These are phyloP conservation scores for Dioctria linearis DNA, from an alignment of 2,888 invertebrate genomes.

Conservation along the genomic window DNA sequence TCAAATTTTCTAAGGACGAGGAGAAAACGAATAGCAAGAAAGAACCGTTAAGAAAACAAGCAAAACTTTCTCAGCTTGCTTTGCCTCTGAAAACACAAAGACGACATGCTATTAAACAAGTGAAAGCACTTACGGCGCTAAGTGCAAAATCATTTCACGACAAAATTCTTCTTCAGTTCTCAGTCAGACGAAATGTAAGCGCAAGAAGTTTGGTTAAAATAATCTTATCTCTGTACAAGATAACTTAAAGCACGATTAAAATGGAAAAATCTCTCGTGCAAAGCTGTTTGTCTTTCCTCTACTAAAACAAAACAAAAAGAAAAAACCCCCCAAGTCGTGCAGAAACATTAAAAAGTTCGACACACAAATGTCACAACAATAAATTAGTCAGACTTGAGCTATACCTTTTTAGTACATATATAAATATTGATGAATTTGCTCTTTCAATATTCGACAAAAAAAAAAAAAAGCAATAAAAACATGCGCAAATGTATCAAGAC, in stretches of 20 bases:
- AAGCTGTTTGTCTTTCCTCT: not conserved
- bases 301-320: slow-evolving; percentile 7
- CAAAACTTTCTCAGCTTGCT: slow-evolving; percentile 19
- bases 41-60: slow-evolving; percentile 19
- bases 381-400: no score
- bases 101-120: slow-evolving; percentile 35
- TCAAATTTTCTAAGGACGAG: no score
- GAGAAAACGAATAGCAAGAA: not conserved
- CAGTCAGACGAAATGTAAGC: not conserved
- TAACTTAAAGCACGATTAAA: slow-evolving; percentile 5
- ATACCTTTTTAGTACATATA: no score
- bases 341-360: slow-evolving; percentile 17
- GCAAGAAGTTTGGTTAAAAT: slow-evolving; percentile 7
- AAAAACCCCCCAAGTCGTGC: not conserved
- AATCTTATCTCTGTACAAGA: not conserved
- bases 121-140: slow-evolving; percentile 38
- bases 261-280: not conserved
- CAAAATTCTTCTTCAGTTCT: not conserved
- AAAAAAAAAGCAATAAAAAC: no score
- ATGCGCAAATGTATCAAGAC: no score
- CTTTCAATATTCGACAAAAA: slow-evolving; percentile 11
- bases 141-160: slow-evolving; percentile 38
- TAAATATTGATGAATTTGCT: not conserved
- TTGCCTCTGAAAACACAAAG: not conserved
- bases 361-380: no score